Evolutionary conservation across 1,140 invertebrate genomes (phyloP), one percentile per base, ranked within the genome.

Genomic region (Paramacrobiotus metropolitanus): DNA sequence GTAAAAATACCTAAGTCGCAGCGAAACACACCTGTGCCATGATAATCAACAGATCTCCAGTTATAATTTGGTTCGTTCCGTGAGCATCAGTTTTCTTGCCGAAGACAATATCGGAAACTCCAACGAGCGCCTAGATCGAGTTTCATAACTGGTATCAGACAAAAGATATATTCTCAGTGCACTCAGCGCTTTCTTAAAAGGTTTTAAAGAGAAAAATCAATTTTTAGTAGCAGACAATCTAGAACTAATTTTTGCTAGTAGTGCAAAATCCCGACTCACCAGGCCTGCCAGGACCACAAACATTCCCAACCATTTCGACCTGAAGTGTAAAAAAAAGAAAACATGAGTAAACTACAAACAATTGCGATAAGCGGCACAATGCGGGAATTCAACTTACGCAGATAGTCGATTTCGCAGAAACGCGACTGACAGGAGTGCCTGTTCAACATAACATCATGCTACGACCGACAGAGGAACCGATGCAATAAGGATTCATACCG

Each of bases 41-140:
- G 45, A 96, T 80, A 66, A 96, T 92, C 1, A 96, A 75, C 30
- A 92, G 71, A 76, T 97, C 89, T 29, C 92, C 79, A 2, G 87
- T 89, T 62, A 92, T 80, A 30, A 91, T 78, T 30, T 82, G 82
- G 71, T 91, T 92, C n/a, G 72, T 77, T 67, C 80, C 79, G 2
- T 76, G 70, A 29, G 70, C 63, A 20, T 70, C 63, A 55, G 76
- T 68, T 9, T 78, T 45, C 77, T 62, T 66, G 59, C 62, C 67
- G 64, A 69, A 75, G 21, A 77, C 20, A 63, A 87, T 81, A 73
- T 92, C 87, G 1, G 85, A 81, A 0, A 81, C 65, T 1, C 91
- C 92, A 44, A 94, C 88, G 31, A 91, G 69, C 15, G 79, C 48
- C 48, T 55, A 20, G 24, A 28, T 15, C n/a, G n/a, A n/a, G n/a